Base-by-base conservation (phyloP, 2,113 vertebrate genomes). In the Globicephala melas region DNA sequence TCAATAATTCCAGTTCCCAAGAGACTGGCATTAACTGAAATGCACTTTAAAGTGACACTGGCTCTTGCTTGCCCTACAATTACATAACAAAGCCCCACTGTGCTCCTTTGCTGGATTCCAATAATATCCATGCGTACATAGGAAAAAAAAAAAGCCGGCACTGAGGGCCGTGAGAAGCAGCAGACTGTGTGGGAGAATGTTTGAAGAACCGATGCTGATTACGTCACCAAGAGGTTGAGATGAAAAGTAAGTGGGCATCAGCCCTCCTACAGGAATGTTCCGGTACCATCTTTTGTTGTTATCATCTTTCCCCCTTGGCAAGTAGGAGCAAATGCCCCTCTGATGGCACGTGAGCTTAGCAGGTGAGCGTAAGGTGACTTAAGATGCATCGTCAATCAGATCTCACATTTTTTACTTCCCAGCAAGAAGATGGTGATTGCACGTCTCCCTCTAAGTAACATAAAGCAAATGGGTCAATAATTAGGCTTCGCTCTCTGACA, bases 91-190 rank as follows among this genome's bases (percentile, higher is more conserved):
- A 50, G 79, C 14, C 65, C 31, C 44, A 3, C 23, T 2, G 28
- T 0, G 2, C 31, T 20, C 60, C 89, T 33, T 13, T 38, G 8
- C 58, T 15, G 4, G 13, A 10, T 41, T 23, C 47, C 20, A 47
- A 4, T 1, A n/a, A 74, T 6, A n/a, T 2, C 62, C 73, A 26
- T 0, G 31, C 58, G 6, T 17, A 25, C 8, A 10, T 2, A n/a
- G 53, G 77, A 0, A 31, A 23, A 38, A 10, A 3, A 36, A 26
- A 38, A 67, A 62, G 15, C 28, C 1, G n/a, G n/a, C n/a, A 8
- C 7, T 0, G 62, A 71, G 82, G 68, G 33, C 28, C 38, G 6
- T 13, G n/a, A 3, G 3, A n/a, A 21, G 67, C 28, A 17, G 21
- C 13, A 20, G 71, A 38, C 7, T 11, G 33, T 3, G 28, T 0